These are phyloP conservation scores for Colinus virginianus DNA, from an alignment of 2,113 vertebrate species.

Conservation along the genomic window DNA sequence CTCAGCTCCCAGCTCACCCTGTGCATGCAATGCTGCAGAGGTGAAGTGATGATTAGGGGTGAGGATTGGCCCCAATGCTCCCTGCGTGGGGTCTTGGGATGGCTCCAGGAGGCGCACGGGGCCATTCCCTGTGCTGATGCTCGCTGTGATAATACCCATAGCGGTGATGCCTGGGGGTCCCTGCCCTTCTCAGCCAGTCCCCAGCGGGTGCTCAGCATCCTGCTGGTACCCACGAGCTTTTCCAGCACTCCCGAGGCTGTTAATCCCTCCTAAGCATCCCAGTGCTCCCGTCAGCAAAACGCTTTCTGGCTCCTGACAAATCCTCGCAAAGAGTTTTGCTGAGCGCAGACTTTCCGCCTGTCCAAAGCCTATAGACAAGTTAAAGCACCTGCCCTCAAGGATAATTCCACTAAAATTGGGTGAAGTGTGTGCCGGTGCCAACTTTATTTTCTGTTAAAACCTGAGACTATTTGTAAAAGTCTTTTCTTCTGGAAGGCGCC, in stretches of 20 bases:
- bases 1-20: background rate
- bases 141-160: rapidly evolving
- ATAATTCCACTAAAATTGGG: constrained; percentile 59
- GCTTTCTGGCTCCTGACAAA: constrained; percentile 62
- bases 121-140: background rate
- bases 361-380: constrained; percentile 60
- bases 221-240: background rate
- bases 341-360: constrained; percentile 23
- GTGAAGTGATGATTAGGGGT: background rate
- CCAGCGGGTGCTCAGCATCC: background rate
- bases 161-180: background rate
- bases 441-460: constrained; percentile 36
- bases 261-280: constrained; percentile 66
- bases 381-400: constrained; percentile 58
- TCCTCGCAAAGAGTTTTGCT: constrained; percentile 70
- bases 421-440: background rate
- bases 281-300: constrained; percentile 52
- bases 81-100: rapidly evolving
- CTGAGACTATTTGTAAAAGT: constrained; percentile 22
- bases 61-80: background rate
- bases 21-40: rapidly evolving
- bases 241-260: background rate
- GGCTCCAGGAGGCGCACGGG: rapidly evolving
- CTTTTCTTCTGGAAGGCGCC: background rate
- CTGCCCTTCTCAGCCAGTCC: rapidly evolving